Conservation (phyloP, 2,888 invertebrate genomes). For the Hirtodrosophila duncani region DNA sequence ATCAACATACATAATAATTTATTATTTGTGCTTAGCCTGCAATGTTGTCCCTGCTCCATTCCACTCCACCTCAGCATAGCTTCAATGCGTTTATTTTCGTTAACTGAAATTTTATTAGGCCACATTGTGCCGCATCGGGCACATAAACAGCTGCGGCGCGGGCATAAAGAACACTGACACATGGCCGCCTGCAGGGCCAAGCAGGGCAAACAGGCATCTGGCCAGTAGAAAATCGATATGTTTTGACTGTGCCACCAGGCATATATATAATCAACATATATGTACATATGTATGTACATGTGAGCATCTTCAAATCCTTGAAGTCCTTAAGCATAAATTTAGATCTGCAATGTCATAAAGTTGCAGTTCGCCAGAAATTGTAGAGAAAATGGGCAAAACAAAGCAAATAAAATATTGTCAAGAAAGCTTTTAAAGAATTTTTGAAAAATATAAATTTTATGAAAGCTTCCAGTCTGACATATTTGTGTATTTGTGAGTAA, state of each 20-base stretch:
- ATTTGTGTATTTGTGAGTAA: no score
- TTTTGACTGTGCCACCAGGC: slow-evolving; percentile 29
- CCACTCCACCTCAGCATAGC: slow-evolving; percentile 22
- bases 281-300: no score
- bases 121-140: slow-evolving; percentile 40
- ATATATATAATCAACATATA: no score
- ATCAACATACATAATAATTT: slow-evolving; percentile 31
- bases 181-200: slow-evolving; percentile 26
- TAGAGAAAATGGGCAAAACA: no score
- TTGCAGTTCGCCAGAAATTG: no score
- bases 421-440: no score
- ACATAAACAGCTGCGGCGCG: slow-evolving; percentile 45
- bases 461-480: no score
- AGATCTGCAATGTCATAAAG: no score
- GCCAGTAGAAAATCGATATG: slow-evolving; percentile 55
- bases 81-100: slow-evolving; percentile 50
- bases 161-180: slow-evolving; percentile 43
- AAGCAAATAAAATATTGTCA: no score
- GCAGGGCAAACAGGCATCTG: slow-evolving; percentile 3
- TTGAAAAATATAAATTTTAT: no score
- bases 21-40: slow-evolving; percentile 21
- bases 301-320: no score
- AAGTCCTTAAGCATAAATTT: no score
- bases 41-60: neutral
- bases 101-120: slow-evolving; percentile 64